Conservation (phyloP, 2,888 invertebrate species). For the Mythimna impura region DNA sequence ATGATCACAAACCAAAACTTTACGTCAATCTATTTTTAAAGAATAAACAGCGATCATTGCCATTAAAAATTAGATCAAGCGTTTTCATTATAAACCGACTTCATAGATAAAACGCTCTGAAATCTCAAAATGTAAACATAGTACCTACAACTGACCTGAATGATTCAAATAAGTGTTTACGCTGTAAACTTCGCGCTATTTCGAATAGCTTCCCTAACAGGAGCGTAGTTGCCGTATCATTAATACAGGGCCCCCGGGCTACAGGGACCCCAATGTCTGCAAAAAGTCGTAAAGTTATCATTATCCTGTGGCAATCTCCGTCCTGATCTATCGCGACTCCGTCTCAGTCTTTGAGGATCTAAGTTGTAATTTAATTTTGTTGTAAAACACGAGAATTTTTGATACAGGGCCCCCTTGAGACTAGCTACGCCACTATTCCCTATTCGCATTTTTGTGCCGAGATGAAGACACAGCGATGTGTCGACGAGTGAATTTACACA, state of each 20-base stretch:
- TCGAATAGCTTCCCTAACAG: conserved; percentile 18
- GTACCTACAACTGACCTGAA: conserved; percentile 36
- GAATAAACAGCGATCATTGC: background rate
- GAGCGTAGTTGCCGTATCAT: too few relatives aligned
- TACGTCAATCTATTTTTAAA: background rate
- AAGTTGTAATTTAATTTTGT: too few relatives aligned
- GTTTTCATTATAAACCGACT: conserved; percentile 18
- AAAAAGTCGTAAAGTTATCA: too few relatives aligned
- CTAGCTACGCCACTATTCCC: background rate
- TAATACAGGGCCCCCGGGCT: too few relatives aligned
- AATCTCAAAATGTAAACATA: conserved; percentile 52
- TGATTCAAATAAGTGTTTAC: conserved; percentile 48
- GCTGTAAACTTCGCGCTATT: conserved; percentile 39
- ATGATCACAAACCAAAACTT: background rate
- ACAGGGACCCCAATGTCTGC: too few relatives aligned
- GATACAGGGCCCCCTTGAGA: too few relatives aligned
- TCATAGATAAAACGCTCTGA: conserved; percentile 19
- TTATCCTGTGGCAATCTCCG: too few relatives aligned
- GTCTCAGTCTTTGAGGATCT: too few relatives aligned
- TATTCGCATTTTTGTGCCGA: conserved; percentile 60
- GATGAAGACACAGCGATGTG: conserved; percentile 65
- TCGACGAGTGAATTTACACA: conserved; percentile 70
- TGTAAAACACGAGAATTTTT: too few relatives aligned
- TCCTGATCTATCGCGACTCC: too few relatives aligned
- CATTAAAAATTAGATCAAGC: conserved; percentile 25